Conservation (phyloP, 1,140 invertebrate species). For the Saccostrea glomerata region DNA sequence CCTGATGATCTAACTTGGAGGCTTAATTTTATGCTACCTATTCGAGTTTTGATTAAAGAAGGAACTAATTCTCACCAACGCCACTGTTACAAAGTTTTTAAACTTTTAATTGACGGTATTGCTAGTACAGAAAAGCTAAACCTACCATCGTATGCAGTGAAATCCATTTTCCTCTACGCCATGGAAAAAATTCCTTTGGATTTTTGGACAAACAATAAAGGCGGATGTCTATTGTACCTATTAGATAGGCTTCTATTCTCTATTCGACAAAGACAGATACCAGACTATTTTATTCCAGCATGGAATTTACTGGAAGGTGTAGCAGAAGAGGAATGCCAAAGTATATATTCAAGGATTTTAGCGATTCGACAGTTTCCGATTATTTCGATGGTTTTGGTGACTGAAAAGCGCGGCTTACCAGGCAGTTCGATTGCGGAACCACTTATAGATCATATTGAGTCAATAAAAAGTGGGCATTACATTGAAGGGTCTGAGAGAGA, state of each 20-base stretch:
- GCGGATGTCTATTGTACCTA: background rate
- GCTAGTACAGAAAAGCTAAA: background rate
- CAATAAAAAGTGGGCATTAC: background rate
- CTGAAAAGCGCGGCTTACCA: background rate
- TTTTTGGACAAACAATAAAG: background rate
- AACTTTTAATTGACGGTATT: background rate
- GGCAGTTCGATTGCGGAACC: background rate
- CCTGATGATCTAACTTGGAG: background rate
- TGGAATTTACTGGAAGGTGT: conserved; percentile 17
- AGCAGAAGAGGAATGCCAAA: background rate
- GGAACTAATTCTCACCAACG: background rate
- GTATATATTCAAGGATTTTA: background rate
- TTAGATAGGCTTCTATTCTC: background rate
- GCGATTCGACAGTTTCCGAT: conserved; percentile 16
- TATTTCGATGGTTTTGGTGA: background rate
- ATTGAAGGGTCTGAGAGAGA: background rate
- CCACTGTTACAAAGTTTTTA: background rate
- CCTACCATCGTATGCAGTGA: background rate
- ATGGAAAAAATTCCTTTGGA: background rate
- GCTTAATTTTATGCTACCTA: background rate
- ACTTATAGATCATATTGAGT: background rate
- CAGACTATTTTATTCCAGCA: background rate
- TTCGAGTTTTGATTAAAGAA: background rate
- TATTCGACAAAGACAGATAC: background rate
- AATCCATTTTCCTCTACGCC: background rate